Base-by-base conservation (phyloP, 2,797 vertebrate species). In the Micropoecilia bifurca region DNA sequence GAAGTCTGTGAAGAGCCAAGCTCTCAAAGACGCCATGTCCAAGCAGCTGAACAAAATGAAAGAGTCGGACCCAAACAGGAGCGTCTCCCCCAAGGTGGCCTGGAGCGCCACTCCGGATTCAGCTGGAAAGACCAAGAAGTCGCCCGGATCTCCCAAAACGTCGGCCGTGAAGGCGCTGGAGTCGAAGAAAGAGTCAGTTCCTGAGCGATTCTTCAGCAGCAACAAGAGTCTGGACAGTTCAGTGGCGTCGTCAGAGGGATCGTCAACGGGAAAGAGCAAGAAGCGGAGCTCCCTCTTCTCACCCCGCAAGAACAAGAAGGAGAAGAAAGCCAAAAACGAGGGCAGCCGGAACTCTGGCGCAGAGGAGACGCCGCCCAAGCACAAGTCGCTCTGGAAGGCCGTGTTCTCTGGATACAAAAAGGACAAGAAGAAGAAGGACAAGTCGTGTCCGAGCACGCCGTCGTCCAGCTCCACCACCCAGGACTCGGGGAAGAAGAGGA, bases 381-480 rank as follows among this genome's bases (percentile, higher is more conserved):
- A 97, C 89, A 97, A 95, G 91, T 99, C 98, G 0, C 80, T 99
- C 77, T 99, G 98, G 98, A 99, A 99, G 88, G 96, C 97, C 0
- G 98, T 99, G 68, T 99, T 99, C 92, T 99, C 98, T 0, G 97
- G 99, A 3, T 98, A 99, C 92, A 99, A 98, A 91, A 99, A 97
- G 90, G 98, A 99, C 93, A 99, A 97, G 83, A 99, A 99, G 95
- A 99, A 98, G 90, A 99, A 98, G 88, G 97, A 98, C 0, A 98
- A 96, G 85, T 98, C 97, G 0, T 97, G 96, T 84, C 96, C 97
- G 0, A 98, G 98, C 93, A 98, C 98, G 0, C 97, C 97, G 0
- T 99, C 98, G 0, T 99, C 98, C 18, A 98, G 97, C 41, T 96
- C 96, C 80, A 96, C 96, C 88, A 97, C 98, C 0, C 96, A 96